phyloP scores from a whole-genome alignment of 2,797 vertebrate species.

The Heterohyrax brucei region DNA sequence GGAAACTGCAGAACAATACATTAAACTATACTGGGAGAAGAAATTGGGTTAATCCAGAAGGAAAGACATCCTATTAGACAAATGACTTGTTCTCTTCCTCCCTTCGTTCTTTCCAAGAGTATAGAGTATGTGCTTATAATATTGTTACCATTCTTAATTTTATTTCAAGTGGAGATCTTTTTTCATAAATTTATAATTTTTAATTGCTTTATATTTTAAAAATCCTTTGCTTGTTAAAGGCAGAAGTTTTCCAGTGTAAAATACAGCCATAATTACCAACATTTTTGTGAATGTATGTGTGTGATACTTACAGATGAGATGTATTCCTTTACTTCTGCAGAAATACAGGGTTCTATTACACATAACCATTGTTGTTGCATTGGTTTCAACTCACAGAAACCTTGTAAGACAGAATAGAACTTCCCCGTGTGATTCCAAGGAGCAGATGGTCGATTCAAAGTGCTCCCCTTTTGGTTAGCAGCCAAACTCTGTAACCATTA shows the following conservation, averaged over 20 bases:
- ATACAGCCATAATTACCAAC: not conserved
- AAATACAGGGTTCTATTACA: not conserved
- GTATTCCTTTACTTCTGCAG: not conserved
- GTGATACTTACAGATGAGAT: too few species aligned
- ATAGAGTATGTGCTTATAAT: not conserved
- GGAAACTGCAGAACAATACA: not conserved
- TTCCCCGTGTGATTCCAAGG: too few species aligned
- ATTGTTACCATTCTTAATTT: not conserved
- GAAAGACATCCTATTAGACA: not conserved
- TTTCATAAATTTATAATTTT: not conserved
- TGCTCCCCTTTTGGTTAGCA: too few species aligned
- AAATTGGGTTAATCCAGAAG: not conserved
- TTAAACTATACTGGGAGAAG: not conserved
- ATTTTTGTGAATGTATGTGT: not conserved
- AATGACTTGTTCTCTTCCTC: not conserved
- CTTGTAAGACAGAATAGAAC: too few species aligned
- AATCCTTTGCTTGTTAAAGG: not conserved
- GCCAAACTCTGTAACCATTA: too few species aligned
- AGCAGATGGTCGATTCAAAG: too few species aligned
- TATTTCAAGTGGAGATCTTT: not conserved
- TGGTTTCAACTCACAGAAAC: too few species aligned
- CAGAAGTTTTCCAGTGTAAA: not conserved
- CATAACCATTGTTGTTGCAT: too few species aligned
- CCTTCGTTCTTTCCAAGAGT: not conserved
- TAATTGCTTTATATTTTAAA: not conserved